A percentile compares a stretch with the other conserved stretches of the same genome.
Conservation (phyloP, 2,888 invertebrate genomes). For the Stenotaenia linearis region DNA sequence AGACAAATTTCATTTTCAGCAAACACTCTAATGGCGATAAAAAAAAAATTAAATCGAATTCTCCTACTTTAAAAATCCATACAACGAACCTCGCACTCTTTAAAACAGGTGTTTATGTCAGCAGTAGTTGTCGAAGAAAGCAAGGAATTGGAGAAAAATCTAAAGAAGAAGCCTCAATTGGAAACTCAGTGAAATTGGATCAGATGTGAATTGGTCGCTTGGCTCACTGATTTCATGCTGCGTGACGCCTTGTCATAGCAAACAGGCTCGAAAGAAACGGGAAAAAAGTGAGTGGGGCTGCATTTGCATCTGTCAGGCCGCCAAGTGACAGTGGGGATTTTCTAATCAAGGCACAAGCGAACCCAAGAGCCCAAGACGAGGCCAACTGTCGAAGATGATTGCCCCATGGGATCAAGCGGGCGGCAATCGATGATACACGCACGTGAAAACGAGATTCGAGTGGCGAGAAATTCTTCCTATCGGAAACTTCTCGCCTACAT, state of each 20-base stretch:
- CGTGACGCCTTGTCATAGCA: background rate
- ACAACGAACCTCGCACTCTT: background rate
- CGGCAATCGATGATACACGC: conserved; percentile 11
- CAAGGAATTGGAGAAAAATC: background rate
- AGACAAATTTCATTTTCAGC: too few relatives aligned
- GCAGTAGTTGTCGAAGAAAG: background rate
- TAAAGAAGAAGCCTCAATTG: background rate
- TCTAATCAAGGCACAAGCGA: conserved; percentile 7
- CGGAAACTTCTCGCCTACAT: conserved; percentile 2
- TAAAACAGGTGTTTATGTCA: conserved; percentile 6
- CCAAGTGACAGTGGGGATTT: conserved; percentile 15
- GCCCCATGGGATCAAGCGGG: conserved; percentile 19
- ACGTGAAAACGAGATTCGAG: conserved; percentile 19
- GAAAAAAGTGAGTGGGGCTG: background rate
- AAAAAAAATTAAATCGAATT: background rate
- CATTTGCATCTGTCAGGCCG: conserved; percentile 19
- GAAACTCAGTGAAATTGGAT: background rate
- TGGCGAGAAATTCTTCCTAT: background rate
- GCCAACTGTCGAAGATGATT: conserved; percentile 19
- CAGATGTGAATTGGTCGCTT: background rate
- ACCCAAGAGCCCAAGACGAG: background rate
- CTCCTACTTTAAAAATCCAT: background rate
- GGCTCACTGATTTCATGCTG: conserved; percentile 3
- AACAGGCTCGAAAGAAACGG: background rate
- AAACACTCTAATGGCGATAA: too few relatives aligned